Evolutionary conservation across 2,888 invertebrate species (phyloP), one percentile per base, ranked within the genome.

Genomic region (Capitulum mitella): DNA sequence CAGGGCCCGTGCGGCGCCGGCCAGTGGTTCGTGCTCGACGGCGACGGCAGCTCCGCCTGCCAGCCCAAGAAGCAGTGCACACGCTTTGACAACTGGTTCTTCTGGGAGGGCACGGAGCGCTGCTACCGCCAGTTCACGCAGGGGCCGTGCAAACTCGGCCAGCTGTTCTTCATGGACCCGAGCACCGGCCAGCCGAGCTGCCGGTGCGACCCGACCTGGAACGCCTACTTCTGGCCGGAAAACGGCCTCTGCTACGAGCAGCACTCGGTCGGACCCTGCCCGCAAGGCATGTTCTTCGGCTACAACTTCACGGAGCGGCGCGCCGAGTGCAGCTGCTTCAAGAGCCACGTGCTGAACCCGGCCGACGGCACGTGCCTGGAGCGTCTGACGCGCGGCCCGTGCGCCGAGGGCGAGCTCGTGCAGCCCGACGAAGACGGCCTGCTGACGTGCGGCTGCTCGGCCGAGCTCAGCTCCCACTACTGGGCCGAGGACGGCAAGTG

Each of bases 41-140:
- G 80, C 5, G 81, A 80, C 40, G 81, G 80, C 26, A 80, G 80
- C 12, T 46, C 76, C 3, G 6, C 8, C 29, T 82, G 82, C 77
- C 78, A 81, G 54, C 74, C 78, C 54, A 82, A 82, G 78, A 79
- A 78, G 48, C 81, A 82, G 61, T 82, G 82, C 79, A 78, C 80
- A 0, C 80, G 81, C 19, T 83, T 81, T 76, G 83, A 83, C 78
- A 83, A 83, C 80, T 83, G 82, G 82, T 83, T 82, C 81, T 82
- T 77, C 78, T 83, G 83, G 83, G 78, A 80, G 32, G 80, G 81
- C 37, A 82, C 82, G 46, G 81, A 82, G 77, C 79, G 82, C 12
- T 83, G 83, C 79, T 83, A 83, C 80, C 80, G 82, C n/a, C 83
- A 83, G 78, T 83, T 81, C 75, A 81, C 82, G 26, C 82, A 81